These are phyloP conservation scores for Rhopalosiphum padi DNA, from an alignment of 1,140 invertebrate genomes.

Conservation along the genomic window DNA sequence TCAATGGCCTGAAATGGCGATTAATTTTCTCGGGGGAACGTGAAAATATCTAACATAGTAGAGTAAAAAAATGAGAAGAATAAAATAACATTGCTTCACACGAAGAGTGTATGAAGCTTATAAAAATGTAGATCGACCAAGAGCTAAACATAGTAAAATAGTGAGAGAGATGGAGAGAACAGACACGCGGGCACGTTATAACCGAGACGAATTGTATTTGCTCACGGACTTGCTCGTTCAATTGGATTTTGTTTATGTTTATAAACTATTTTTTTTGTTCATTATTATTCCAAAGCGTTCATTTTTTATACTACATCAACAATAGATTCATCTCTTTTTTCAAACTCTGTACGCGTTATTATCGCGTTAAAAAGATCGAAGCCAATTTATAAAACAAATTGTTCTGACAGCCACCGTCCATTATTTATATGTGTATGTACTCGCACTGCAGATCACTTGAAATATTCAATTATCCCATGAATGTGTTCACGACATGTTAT, in stretches of 20 bases:
- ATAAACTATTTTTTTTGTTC: slow-evolving; percentile 52
- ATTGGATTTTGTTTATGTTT: slow-evolving; percentile 58
- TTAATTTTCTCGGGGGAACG: slow-evolving; percentile 55
- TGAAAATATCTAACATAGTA: slow-evolving; percentile 17
- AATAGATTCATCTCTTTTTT: slow-evolving; percentile 57
- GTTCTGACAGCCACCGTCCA: slow-evolving; percentile 39
- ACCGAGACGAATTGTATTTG: slow-evolving; percentile 58
- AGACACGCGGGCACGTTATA: slow-evolving; percentile 51
- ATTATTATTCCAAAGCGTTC: slow-evolving; percentile 56
- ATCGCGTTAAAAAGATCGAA: slow-evolving; percentile 56
- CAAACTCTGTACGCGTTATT: slow-evolving; percentile 56
- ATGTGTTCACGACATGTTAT: slow-evolving; percentile 36
- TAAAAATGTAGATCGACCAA: slow-evolving; percentile 54
- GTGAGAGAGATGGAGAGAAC: background rate
- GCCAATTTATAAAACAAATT: slow-evolving; percentile 57
- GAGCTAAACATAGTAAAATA: slow-evolving; percentile 37
- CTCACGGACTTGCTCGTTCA: slow-evolving; percentile 54
- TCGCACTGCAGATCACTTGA: slow-evolving; percentile 36
- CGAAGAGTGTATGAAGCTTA: slow-evolving; percentile 53
- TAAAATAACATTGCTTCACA: slow-evolving; percentile 53
- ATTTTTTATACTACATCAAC: slow-evolving; percentile 53
- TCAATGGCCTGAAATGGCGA: slow-evolving; percentile 52
- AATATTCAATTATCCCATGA: slow-evolving; percentile 41
- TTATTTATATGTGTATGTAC: slow-evolving; percentile 35
- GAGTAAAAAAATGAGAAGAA: slow-evolving; percentile 6